Percentiles rank a stretch among this genome's conserved stretches.
phyloP scores from a whole-genome alignment of 2,113 vertebrate genomes.

The Hoplias malabaricus region DNA sequence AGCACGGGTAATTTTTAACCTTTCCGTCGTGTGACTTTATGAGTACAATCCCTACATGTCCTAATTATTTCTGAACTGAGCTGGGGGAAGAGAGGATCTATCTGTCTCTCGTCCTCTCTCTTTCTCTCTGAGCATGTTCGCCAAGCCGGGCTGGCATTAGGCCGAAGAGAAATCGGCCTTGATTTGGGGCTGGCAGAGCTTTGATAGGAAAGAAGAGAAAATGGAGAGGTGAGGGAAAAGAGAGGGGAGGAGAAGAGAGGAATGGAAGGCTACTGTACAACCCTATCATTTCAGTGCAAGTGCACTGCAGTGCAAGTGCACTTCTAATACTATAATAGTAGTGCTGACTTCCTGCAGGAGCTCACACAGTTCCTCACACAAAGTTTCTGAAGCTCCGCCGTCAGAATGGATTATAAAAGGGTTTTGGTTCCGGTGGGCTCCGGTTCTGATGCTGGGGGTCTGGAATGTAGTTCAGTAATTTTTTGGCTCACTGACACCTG shows the following conservation, averaged over 20 bases:
- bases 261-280: not conserved
- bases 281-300: not conserved
- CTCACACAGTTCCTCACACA: not conserved
- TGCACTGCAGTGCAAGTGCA: not conserved
- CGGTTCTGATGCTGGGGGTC: not conserved
- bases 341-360: not conserved
- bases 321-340: not conserved
- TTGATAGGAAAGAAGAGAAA: not conserved
- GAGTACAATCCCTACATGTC: slow-evolving; percentile 44
- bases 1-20: slow-evolving; percentile 41
- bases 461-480: not conserved
- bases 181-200: not conserved
- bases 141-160: slow-evolving; percentile 8
- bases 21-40: slow-evolving; percentile 41
- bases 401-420: not conserved
- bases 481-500: not conserved
- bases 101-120: slow-evolving; percentile 22
- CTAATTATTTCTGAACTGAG: slow-evolving; percentile 48
- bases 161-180: slow-evolving; percentile 6
- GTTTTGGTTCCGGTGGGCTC: too few species aligned
- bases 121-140: slow-evolving; percentile 6
- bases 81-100: slow-evolving; percentile 20
- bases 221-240: not conserved
- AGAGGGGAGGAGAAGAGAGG: not conserved
- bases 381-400: not conserved